A percentile compares a stretch with the other conserved stretches of the same genome.
These are phyloP conservation scores for Mya arenaria DNA, from an alignment of 1,140 invertebrate species.

Conservation along the genomic window DNA sequence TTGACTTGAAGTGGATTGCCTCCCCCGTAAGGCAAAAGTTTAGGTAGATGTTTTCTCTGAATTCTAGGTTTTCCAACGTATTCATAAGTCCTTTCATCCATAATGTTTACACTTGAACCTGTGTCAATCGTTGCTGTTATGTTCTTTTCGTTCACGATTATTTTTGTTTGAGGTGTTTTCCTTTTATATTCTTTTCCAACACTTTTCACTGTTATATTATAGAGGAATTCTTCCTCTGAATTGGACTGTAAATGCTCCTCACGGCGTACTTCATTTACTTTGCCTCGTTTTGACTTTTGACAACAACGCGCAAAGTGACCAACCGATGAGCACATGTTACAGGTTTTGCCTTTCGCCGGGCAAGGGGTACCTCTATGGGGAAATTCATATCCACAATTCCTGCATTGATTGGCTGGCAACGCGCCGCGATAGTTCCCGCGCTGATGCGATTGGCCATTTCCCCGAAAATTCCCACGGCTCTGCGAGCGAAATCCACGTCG, in stretches of 20 bases:
- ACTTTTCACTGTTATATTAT: not conserved
- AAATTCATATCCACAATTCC: constrained; percentile 29
- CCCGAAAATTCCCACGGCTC: not conserved
- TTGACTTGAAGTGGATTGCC: not conserved
- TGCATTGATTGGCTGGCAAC: constrained; percentile 23
- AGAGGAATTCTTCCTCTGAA: constrained; percentile 14
- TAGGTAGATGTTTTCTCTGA: not conserved
- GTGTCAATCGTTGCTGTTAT: constrained; percentile 65
- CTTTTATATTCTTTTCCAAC: not conserved
- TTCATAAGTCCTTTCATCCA: constrained; percentile 32
- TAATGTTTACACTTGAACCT: constrained; percentile 45
- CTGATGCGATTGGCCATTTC: too few species aligned
- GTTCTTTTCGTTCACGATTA: constrained; percentile 8
- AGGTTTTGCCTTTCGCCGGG: not conserved
- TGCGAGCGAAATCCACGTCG: too few species aligned
- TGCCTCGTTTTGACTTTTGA: not conserved
- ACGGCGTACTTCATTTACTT: constrained; percentile 7
- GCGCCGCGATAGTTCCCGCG: too few species aligned
- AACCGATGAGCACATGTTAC: not conserved
- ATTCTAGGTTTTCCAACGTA: constrained; percentile 11
- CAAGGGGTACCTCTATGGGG: not conserved
- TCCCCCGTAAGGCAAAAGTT: too few species aligned
- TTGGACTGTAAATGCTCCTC: not conserved
- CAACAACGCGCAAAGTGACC: not conserved
- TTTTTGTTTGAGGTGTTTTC: too few species aligned